A percentile compares a stretch with the other conserved stretches of the same genome.
Evolutionary conservation across 2,797 vertebrate species (phyloP).

Genomic region (Distichodus sexfasciatus): DNA sequence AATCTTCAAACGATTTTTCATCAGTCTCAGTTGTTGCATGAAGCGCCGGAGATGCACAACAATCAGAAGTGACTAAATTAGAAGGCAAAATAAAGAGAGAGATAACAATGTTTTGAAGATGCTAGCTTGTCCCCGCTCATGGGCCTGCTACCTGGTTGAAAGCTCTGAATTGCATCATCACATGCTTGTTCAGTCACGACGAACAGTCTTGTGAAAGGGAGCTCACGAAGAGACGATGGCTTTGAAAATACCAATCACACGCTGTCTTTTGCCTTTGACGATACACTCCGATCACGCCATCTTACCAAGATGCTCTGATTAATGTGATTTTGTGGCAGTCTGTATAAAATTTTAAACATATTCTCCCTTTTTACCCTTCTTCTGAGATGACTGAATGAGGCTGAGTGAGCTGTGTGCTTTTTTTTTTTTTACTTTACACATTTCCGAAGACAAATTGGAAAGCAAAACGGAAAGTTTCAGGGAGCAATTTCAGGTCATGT

Average conservation of each 20-base stretch:
- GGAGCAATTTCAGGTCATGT: constrained; percentile 17
- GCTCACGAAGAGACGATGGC: neutral
- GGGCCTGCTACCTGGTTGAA: too few species aligned
- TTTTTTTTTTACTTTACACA: neutral
- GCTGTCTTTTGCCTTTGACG: neutral
- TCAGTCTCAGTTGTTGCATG: too few species aligned
- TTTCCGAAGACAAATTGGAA: constrained; percentile 15
- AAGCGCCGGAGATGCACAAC: too few species aligned
- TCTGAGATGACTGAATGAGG: neutral
- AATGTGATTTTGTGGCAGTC: neutral
- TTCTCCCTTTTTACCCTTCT: neutral
- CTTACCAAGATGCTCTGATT: neutral
- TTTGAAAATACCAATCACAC: neutral
- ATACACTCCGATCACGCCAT: neutral
- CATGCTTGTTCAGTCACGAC: too few species aligned
- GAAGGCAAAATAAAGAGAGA: too few species aligned
- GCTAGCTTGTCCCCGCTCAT: too few species aligned
- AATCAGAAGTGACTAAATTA: too few species aligned
- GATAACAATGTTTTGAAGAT: too few species aligned
- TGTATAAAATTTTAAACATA: neutral
- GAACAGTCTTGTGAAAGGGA: neutral
- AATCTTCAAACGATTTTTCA: too few species aligned
- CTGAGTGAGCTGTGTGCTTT: neutral
- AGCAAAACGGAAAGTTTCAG: neutral
- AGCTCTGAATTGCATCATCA: too few species aligned